Base-by-base conservation (phyloP, 1,140 invertebrate genomes). In the Procambarus virginalis region DNA sequence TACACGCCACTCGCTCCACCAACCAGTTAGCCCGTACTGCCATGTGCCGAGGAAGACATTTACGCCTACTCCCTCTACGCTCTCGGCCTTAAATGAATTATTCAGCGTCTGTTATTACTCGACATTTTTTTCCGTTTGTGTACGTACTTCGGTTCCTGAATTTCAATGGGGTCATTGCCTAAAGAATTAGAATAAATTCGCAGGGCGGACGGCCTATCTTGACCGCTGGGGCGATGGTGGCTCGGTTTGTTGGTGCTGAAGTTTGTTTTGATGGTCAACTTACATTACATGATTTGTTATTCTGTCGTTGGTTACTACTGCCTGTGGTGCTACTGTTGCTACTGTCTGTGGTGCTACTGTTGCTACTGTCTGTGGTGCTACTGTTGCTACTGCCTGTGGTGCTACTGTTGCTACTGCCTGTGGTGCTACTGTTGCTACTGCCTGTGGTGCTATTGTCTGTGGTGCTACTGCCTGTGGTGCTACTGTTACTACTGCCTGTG, bases 151-250 rank as follows among this genome's bases (percentile, higher is more conserved):
- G 60, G 85, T 81, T 58, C 78, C 77, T 82, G 86, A 79, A 88
- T 88, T 88, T 82, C 86, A 80, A 78, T 70, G 55, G 77, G 78
- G 70, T 45, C 78, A 73, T 73, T 64, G 77, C 68, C 78, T 45
- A 64, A 82, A 88, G 86, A 88, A 88, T 88, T 80, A 70, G 86
- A 88, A 88, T 88, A 81, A 80, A 88, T 88, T 88, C 34, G 76
- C n/a, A 70, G 64, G 73, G 49, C 51, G 22, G 55, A 68, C 70
- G 73, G 51, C 55, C 48, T 86, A 86, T 60, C 84, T 70, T 70
- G 68, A 86, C 51, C 73, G 12, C 51, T 10, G 51, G 49, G 17
- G 34, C 34, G 22, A 49, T 22, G 82, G 73, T 46, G 75, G 84
- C 14, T 55, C 4, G 8, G 51, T 55, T 55, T 55, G 51, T 51